These are phyloP conservation scores for Danaus chrysippus DNA, from an alignment of 2,888 invertebrate species.

Conservation along the genomic window DNA sequence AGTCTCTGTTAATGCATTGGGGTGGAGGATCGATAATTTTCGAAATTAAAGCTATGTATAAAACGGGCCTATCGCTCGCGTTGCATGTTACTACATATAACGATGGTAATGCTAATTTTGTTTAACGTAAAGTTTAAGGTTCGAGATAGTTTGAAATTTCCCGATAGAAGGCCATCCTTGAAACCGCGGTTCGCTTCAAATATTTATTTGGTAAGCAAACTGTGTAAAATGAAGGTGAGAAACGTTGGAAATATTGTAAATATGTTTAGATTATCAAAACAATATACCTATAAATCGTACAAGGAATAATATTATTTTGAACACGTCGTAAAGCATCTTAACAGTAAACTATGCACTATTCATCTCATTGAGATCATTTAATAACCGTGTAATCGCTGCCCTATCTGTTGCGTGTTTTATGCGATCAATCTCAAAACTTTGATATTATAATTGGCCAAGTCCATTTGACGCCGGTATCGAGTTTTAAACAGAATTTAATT, in stretches of 20 bases:
- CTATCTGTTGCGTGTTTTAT: slow-evolving; percentile 4
- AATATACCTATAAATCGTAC: no score
- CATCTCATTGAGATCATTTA: no score
- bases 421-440: slow-evolving; percentile 29
- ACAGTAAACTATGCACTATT: no score
- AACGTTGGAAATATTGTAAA: no score
- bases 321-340: no score
- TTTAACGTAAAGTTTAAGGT: background rate
- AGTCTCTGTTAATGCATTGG: slow-evolving; percentile 51
- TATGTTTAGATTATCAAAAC: no score
- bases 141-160: background rate
- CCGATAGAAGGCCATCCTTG: no score
- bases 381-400: background rate
- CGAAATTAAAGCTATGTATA: slow-evolving; percentile 48
- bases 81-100: slow-evolving; percentile 31
- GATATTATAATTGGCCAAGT: slow-evolving; percentile 54
- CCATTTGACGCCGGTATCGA: slow-evolving; percentile 42
- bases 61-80: slow-evolving; percentile 31
- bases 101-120: background rate
- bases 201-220: no score
- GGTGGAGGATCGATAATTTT: slow-evolving; percentile 63
- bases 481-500: slow-evolving; percentile 54
- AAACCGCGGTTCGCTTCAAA: no score
- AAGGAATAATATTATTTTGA: no score
- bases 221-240: no score